phyloP scores from a whole-genome alignment of 1,140 invertebrate genomes.

The Drosophila chauvacae region DNA sequence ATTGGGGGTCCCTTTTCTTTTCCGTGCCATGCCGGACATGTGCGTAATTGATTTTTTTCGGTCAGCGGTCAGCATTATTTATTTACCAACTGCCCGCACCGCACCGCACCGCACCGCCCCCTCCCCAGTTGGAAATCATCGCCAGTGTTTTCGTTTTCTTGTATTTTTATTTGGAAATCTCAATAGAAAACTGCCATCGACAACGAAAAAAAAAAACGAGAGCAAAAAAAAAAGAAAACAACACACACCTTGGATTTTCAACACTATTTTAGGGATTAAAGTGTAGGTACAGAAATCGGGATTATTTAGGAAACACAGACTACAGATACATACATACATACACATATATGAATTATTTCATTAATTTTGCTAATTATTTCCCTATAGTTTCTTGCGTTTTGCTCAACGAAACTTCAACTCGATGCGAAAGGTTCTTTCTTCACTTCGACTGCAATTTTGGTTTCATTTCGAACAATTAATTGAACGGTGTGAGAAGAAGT shows the following conservation, averaged over 20 bases:
- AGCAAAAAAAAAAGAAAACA: slow-evolving; percentile 13
- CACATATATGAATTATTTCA: slow-evolving; percentile 26
- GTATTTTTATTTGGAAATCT: slow-evolving; percentile 41
- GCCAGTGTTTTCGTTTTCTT: not conserved
- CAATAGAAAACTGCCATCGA: slow-evolving; percentile 35
- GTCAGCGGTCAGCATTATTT: slow-evolving; percentile 30
- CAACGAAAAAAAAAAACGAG: not conserved
- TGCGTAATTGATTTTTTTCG: slow-evolving; percentile 21
- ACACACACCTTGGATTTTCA: slow-evolving; percentile 24
- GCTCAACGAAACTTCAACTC: slow-evolving; percentile 14
- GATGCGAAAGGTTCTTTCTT: slow-evolving; percentile 1
- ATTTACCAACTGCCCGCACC: slow-evolving; percentile 1
- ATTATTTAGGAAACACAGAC: slow-evolving; percentile 29
- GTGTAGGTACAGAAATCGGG: slow-evolving; percentile 42
- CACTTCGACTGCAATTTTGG: slow-evolving; percentile 41
- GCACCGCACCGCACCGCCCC: not conserved
- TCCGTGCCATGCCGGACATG: slow-evolving; percentile 4
- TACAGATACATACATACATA: slow-evolving; percentile 18
- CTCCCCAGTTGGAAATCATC: not conserved
- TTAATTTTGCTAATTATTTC: slow-evolving; percentile 42
- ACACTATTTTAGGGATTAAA: slow-evolving; percentile 48
- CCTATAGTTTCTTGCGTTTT: slow-evolving; percentile 15
- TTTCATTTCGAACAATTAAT: not conserved
- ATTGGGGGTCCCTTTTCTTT: not conserved
- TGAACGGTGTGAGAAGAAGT: not conserved